A percentile compares a stretch with the other conserved stretches of the same genome.
These are phyloP conservation scores for Deroplatys truncata DNA, from an alignment of 2,888 invertebrate species.

Conservation along the genomic window DNA sequence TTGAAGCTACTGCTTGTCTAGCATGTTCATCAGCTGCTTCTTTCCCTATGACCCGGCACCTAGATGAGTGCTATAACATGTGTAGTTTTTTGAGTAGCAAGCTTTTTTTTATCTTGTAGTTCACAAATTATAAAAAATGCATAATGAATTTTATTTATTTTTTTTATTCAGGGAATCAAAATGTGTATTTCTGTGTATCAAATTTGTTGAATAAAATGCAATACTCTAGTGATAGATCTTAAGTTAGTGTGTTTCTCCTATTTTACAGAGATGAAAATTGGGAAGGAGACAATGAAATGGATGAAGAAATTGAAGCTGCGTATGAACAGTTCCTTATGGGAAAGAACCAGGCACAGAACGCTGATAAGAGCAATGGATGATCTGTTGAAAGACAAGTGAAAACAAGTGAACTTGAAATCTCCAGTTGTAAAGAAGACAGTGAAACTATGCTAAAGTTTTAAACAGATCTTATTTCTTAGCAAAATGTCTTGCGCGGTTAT, in stretches of 20 bases:
- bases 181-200: no score
- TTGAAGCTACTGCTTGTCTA: no score
- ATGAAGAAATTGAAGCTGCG: conserved; percentile 56
- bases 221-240: no score
- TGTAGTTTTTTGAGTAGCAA: no score
- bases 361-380: background rate
- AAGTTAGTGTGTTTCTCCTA: background rate
- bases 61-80: no score
- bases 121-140: no score
- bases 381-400: background rate
- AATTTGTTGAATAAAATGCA: no score
- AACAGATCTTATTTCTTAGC: background rate
- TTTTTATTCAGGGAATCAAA: no score
- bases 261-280: conserved; percentile 37
- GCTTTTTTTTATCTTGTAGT: no score
- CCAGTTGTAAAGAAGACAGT: background rate
- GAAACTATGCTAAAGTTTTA: background rate
- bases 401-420: background rate
- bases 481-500: background rate
- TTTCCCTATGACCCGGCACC: no score
- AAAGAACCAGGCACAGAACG: conserved; percentile 31
- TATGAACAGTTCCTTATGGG: conserved; percentile 51
- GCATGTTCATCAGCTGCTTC: no score
- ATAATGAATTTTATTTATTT: no score
- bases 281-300: conserved; percentile 58